phyloP scores from a whole-genome alignment of 2,888 invertebrate species.

The Polymixis flavicincta region DNA sequence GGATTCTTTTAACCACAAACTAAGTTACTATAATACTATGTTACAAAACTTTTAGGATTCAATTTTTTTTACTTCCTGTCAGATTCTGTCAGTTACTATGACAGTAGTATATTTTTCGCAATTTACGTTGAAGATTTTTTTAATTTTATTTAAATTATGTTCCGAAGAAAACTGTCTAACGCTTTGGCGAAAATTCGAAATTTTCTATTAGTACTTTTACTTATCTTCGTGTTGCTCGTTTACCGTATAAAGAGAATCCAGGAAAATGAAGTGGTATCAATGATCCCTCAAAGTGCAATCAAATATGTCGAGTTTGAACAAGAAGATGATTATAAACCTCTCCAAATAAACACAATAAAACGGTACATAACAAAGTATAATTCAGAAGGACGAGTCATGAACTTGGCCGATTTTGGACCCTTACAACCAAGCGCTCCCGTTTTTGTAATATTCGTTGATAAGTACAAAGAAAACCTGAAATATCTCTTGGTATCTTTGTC shows the following conservation, averaged over 20 bases:
- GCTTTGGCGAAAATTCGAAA: conserved; percentile 44
- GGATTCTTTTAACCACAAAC: not conserved
- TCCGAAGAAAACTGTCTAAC: conserved; percentile 43
- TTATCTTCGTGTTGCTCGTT: conserved; percentile 48
- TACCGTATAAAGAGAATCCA: conserved; percentile 44
- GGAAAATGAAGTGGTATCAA: conserved; percentile 46
- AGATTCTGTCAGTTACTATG: conserved; percentile 12
- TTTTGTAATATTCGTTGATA: conserved; percentile 74
- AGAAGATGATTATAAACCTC: conserved; percentile 3
- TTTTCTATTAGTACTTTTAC: conserved; percentile 46
- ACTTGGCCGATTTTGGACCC: conserved; percentile 70
- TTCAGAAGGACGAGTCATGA: conserved; percentile 63
- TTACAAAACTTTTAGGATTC: not conserved
- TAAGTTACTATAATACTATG: not conserved
- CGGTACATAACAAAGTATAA: conserved; percentile 48
- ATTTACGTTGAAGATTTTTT: not conserved
- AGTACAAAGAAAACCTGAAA: conserved; percentile 70
- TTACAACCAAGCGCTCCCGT: conserved; percentile 70
- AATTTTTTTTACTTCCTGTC: not conserved
- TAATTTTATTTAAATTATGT: conserved; percentile 26
- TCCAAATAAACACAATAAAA: conserved; percentile 38
- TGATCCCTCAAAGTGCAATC: conserved; percentile 59
- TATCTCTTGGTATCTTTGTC: conserved; percentile 75
- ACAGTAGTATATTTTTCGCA: not conserved
- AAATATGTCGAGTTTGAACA: conserved; percentile 63